These are phyloP conservation scores for Neopelma chrysocephalum DNA, from an alignment of 2,797 vertebrate genomes.

Conservation along the genomic window DNA sequence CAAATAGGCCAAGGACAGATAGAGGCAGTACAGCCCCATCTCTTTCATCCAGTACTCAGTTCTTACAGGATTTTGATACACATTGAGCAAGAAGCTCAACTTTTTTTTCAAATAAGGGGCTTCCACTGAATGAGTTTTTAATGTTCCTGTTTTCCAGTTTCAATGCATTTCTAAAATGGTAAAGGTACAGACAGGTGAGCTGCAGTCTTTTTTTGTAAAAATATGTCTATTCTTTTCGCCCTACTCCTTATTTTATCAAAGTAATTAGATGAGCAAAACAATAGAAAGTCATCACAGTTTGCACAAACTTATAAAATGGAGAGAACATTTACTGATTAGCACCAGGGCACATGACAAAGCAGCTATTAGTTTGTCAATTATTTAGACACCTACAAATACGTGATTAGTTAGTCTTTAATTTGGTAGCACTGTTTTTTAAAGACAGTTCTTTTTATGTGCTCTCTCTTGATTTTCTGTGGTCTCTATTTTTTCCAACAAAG, in stretches of 20 bases:
- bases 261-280: neutral
- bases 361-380: neutral
- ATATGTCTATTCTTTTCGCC: neutral
- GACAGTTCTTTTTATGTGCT: neutral
- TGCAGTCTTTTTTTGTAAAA: neutral
- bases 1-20: neutral
- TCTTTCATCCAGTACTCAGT: neutral
- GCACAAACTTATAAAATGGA: neutral
- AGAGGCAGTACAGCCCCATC: neutral
- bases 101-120: neutral
- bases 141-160: neutral
- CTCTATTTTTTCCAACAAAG: neutral
- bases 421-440: neutral
- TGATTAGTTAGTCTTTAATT: neutral
- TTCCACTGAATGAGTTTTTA: neutral
- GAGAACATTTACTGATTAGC: neutral
- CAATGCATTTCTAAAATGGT: neutral
- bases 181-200: neutral
- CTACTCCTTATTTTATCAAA: neutral
- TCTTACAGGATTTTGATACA: neutral
- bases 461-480: neutral
- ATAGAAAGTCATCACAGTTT: neutral
- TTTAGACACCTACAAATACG: neutral
- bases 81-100: neutral
- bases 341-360: neutral